Evolutionary conservation across 2,113 vertebrate genomes (phyloP), one percentile per base, ranked within the genome.

Genomic region (Herpetotheres cachinnans): DNA sequence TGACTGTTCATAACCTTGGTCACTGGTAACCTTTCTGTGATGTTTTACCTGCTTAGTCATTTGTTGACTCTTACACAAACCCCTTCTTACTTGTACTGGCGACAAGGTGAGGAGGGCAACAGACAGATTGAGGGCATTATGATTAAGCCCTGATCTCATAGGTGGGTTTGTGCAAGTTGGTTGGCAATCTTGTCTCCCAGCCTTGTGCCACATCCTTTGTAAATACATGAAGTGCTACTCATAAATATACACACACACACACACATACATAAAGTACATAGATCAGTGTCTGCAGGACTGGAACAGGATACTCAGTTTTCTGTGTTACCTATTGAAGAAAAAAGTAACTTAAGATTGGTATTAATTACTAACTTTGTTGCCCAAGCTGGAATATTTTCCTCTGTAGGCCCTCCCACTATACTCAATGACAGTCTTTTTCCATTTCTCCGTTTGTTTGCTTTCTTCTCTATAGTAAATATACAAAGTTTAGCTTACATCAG

Each of bases 241-340:
- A 21, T 11, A 55, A 82, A 65, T 42, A 16, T 3, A 5, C 24
- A n/a, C 0, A 1, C 6, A 44, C 3, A 44, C 3, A 7, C 19
- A 13, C 25, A 54, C 1, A 14, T 62, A 47, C 5, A 36, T 19
- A 8, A 47, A 38, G 0, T n/a, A 32, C 5, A 9, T 24, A 61
- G 13, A 42, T 34, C 12, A 73, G 4, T 59, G 13, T 66, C 56
- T 76, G 42, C 13, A 54, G 42, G 24, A 34, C 29, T 62, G 18
- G 20, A 83, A 46, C 2, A 2, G 10, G 21, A 54, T 63, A 40
- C 3, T 32, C 3, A 13, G 6, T 67, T 74, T 80, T 77, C 32
- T 66, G 6, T 26, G 5, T n/a, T 25, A 27, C 7, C 11, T 34
- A 2, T 2, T 46, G 62, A 54, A 86, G 16, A 46, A 10, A 88